Evolutionary conservation across 2,888 invertebrate genomes (phyloP).

Genomic region (Nemoura dubitans): DNA sequence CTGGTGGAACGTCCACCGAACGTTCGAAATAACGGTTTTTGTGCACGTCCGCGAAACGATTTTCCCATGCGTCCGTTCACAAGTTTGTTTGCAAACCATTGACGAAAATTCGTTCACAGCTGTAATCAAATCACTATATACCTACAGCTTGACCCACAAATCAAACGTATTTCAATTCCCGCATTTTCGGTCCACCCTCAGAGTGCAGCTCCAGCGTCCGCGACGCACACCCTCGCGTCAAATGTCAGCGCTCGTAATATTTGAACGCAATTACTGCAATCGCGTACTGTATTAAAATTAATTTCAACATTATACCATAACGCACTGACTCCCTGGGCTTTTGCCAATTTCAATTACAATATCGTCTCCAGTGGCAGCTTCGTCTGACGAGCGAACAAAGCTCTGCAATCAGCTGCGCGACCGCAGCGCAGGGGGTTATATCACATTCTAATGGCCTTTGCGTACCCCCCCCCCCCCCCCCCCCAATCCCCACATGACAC

Average conservation of each 20-base stretch:
- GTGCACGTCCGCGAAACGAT: too few species aligned
- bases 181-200: too few species aligned
- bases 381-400: neutral
- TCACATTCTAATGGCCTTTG: conserved; percentile 31
- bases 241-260: neutral
- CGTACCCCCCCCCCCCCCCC: neutral
- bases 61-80: too few species aligned
- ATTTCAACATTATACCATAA: conserved; percentile 30
- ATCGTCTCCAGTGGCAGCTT: conserved; percentile 15
- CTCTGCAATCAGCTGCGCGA: conserved; percentile 17
- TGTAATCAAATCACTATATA: too few species aligned
- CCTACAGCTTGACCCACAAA: too few species aligned
- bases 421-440: neutral
- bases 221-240: neutral
- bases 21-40: too few species aligned
- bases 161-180: too few species aligned
- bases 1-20: too few species aligned
- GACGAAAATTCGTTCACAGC: too few species aligned
- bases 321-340: neutral
- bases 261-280: neutral
- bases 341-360: neutral
- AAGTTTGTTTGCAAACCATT: too few species aligned
- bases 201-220: too few species aligned
- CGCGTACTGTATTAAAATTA: neutral
- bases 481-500: neutral